These are phyloP conservation scores for Dendrolimus houi DNA, from an alignment of 2,888 invertebrate genomes.

Conservation along the genomic window DNA sequence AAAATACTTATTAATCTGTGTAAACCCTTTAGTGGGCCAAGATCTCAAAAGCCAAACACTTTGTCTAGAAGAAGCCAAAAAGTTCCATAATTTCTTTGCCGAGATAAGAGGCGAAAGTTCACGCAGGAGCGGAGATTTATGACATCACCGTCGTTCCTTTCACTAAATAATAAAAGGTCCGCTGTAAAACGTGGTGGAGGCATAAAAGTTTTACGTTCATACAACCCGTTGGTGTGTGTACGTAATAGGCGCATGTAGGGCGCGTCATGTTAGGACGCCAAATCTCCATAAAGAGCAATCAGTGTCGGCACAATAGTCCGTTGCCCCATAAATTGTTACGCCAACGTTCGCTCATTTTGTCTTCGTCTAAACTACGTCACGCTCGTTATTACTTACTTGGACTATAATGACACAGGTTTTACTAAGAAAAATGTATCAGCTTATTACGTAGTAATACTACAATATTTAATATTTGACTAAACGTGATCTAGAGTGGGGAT, in stretches of 20 bases:
- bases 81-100: constrained; percentile 74
- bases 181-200: constrained; percentile 71
- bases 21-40: constrained; percentile 64
- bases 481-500: too few relatives aligned
- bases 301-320: constrained; percentile 60
- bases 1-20: constrained; percentile 56
- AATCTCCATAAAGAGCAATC: constrained; percentile 71
- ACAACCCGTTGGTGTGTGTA: constrained; percentile 66
- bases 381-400: background rate
- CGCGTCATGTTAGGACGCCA: constrained; percentile 52
- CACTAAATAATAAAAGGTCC: constrained; percentile 75
- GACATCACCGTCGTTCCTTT: constrained; percentile 74
- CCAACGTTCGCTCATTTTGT: constrained; percentile 42
- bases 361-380: constrained; percentile 15
- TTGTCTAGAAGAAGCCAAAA: constrained; percentile 72
- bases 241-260: constrained; percentile 52
- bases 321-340: constrained; percentile 51
- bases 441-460: too few relatives aligned
- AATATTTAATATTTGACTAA: too few relatives aligned
- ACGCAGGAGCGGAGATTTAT: constrained; percentile 75
- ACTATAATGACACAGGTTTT: background rate
- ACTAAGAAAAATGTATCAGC: background rate
- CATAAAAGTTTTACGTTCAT: constrained; percentile 74
- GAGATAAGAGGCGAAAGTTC: constrained; percentile 76
- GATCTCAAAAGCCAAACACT: constrained; percentile 70